Conservation (phyloP, 2,888 invertebrate species). For the Dicyrtomina minuta region DNA sequence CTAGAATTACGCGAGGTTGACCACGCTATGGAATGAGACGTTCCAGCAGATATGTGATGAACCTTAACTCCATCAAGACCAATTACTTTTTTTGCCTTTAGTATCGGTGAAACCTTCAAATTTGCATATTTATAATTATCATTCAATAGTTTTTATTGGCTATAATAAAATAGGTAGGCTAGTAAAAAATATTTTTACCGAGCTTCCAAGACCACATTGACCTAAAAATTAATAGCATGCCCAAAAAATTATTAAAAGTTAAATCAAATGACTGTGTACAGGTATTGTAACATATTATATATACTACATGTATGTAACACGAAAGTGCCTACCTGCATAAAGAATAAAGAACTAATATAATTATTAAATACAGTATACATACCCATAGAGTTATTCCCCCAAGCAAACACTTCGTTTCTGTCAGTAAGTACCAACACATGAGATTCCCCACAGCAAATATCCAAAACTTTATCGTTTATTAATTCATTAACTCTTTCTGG, state of each 20-base stretch:
- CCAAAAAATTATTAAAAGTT: constrained; percentile 55
- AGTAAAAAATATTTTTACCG: no score
- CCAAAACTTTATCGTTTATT: constrained; percentile 60
- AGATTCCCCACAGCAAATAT: constrained; percentile 65
- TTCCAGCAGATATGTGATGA: constrained; percentile 66
- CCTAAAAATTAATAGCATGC: constrained; percentile 6
- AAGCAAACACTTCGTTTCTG: constrained; percentile 57
- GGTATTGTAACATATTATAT: no score
- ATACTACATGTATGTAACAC: no score
- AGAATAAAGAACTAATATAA: no score
- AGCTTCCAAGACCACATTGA: constrained; percentile 67
- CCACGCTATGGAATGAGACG: constrained; percentile 67
- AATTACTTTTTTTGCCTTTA: constrained; percentile 62
- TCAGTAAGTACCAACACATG: constrained; percentile 65
- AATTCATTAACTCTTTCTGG: constrained; percentile 63
- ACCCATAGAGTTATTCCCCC: constrained; percentile 66
- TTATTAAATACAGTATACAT: no score
- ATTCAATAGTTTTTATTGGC: no score
- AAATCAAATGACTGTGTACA: no score
- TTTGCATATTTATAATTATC: no score
- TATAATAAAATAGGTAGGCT: no score
- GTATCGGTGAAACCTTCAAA: constrained; percentile 64
- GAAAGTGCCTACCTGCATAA: no score
- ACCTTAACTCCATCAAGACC: constrained; percentile 62
- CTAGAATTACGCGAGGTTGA: constrained; percentile 55